A percentile compares a stretch with the other conserved stretches of the same genome.
Conservation (phyloP, 30 jellyfish, hydroid and myxozoan species). For the Aurelia sp. region DNA sequence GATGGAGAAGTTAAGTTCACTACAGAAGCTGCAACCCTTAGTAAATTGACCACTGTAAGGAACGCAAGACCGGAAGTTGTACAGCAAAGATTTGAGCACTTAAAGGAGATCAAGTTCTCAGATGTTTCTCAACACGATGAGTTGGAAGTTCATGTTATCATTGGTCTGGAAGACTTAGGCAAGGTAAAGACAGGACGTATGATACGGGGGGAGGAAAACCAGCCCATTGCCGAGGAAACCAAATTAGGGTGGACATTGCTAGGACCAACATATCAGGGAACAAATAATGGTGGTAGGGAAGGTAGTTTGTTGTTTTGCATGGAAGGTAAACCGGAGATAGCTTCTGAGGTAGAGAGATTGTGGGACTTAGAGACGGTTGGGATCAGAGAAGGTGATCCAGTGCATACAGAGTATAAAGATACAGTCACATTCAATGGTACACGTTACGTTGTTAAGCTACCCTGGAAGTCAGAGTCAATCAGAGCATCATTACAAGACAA, state of each 20-base stretch:
- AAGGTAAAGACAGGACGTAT: constrained; percentile 32
- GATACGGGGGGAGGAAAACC: too few species aligned
- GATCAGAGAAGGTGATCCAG: too few species aligned
- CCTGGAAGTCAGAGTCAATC: constrained; percentile 39
- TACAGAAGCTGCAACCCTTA: too few species aligned
- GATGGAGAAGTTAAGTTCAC: not conserved
- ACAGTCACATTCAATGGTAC: constrained; percentile 33
- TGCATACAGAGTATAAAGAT: constrained; percentile 37
- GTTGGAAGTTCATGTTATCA: too few species aligned
- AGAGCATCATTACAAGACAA: constrained; percentile 33
- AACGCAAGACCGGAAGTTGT: too few species aligned
- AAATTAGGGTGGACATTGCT: constrained; percentile 51
- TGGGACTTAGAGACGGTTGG: too few species aligned
- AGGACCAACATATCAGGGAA: constrained; percentile 12
- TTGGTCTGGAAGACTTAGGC: constrained; percentile 16
- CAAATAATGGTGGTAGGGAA: not conserved
- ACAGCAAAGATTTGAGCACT: too few species aligned
- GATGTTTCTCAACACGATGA: too few species aligned
- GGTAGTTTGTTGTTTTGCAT: constrained; percentile 20
- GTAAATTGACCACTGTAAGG: too few species aligned
- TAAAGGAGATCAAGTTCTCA: too few species aligned
- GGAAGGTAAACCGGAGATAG: constrained; percentile 11
- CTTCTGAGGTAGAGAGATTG: too few species aligned
- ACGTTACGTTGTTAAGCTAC: constrained; percentile 43
- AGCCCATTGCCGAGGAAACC: constrained; percentile 4